Evolutionary conservation across 2,113 vertebrate genomes (phyloP).

Genomic region (Amblyornis subalaris): DNA sequence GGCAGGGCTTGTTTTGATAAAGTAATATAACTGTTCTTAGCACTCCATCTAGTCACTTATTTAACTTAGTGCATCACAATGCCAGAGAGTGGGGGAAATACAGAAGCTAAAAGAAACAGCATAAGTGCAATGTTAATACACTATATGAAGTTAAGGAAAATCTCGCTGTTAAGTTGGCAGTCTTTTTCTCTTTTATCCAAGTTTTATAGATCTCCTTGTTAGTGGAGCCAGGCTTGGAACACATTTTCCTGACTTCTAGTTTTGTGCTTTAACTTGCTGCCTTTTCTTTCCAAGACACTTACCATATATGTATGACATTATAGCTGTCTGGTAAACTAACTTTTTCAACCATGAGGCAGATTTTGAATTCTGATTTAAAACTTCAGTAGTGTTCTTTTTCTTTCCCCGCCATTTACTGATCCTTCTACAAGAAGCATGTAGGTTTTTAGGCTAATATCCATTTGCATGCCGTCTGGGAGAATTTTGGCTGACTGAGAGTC

Average conservation of each 20-base stretch:
- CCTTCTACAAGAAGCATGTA: conserved; percentile 39
- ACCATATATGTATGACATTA: conserved; percentile 44
- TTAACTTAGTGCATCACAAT: background rate
- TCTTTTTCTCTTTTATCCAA: conserved; percentile 16
- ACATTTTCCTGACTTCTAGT: conserved; percentile 45
- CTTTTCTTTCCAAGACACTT: conserved; percentile 49
- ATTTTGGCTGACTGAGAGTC: conserved; percentile 58
- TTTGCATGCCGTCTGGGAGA: conserved; percentile 61
- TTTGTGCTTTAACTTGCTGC: conserved; percentile 38
- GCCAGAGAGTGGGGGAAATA: background rate
- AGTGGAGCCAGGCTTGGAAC: conserved; percentile 46
- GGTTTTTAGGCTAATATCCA: conserved; percentile 62
- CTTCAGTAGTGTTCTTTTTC: conserved; percentile 40
- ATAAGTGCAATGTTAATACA: conserved; percentile 57
- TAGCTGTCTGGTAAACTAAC: conserved; percentile 53
- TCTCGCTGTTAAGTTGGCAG: conserved; percentile 33
- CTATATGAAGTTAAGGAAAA: conserved; percentile 42
- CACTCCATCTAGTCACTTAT: background rate
- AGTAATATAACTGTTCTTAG: background rate
- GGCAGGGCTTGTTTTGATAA: background rate
- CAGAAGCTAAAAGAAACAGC: conserved; percentile 38
- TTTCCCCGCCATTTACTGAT: conserved; percentile 5
- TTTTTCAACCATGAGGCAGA: conserved; percentile 50
- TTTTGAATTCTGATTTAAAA: conserved; percentile 54
- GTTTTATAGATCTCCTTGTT: conserved; percentile 42